phyloP scores from a whole-genome alignment of 1,140 invertebrate genomes.

The Grapholita molesta region DNA sequence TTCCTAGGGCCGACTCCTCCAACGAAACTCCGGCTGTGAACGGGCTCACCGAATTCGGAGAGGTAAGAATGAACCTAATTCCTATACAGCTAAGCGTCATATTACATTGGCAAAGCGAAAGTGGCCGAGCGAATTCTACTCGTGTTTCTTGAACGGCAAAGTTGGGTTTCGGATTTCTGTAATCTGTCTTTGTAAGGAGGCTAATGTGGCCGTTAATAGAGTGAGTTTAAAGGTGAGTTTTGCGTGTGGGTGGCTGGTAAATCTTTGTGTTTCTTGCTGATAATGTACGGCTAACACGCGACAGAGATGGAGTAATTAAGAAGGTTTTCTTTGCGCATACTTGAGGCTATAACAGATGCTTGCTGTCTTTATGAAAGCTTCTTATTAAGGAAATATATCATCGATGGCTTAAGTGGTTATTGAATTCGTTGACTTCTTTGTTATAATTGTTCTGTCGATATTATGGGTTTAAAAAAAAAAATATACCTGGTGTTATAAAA shows the following conservation, averaged over 20 bases:
- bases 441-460: too few relatives aligned
- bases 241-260: background rate
- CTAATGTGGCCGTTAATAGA: background rate
- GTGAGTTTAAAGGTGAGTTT: background rate
- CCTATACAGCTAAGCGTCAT: background rate
- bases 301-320: background rate
- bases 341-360: background rate
- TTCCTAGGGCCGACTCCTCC: slow-evolving; percentile 85
- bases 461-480: too few relatives aligned
- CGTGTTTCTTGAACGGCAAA: background rate
- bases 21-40: slow-evolving; percentile 84
- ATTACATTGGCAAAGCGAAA: slow-evolving; percentile 7
- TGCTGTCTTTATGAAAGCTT: too few relatives aligned
- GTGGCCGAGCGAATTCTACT: background rate
- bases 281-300: background rate
- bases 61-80: slow-evolving; percentile 75
- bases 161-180: background rate
- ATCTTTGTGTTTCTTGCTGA: background rate
- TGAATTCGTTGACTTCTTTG: too few relatives aligned
- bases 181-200: background rate
- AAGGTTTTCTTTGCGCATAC: background rate
- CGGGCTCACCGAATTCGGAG: slow-evolving; percentile 87
- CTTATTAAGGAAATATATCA: too few relatives aligned
- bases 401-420: too few relatives aligned
- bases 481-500: too few relatives aligned